Percentiles rank a stretch among this genome's conserved stretches.
Evolutionary conservation across 2,888 invertebrate genomes (phyloP).

Genomic region (Eupithecia vulgata): DNA sequence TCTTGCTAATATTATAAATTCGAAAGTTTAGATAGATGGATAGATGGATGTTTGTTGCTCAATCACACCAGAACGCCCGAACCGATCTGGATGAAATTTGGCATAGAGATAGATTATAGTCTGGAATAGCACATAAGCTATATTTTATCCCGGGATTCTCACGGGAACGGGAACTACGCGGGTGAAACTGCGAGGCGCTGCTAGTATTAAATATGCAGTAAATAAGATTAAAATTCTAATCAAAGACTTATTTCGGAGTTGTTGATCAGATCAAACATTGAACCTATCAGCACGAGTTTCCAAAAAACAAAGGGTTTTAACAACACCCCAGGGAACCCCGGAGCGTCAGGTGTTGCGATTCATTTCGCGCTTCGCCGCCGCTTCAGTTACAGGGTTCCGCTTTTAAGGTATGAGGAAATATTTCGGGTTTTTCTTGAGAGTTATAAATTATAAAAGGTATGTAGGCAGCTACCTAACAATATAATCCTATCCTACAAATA

Average conservation of each 20-base stretch:
- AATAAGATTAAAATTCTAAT: neutral
- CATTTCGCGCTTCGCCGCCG: slow-evolving; percentile 47
- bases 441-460: slow-evolving; percentile 2
- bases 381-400: slow-evolving; percentile 52
- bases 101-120: no score
- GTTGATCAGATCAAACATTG: neutral
- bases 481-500: neutral
- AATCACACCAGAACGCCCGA: no score
- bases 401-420: slow-evolving; percentile 45
- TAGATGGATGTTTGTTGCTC: no score
- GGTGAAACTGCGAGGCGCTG: no score
- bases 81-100: no score
- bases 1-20: no score
- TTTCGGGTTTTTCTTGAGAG: slow-evolving; percentile 10
- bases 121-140: no score
- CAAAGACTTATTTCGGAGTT: neutral
- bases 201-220: no score
- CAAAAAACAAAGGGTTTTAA: slow-evolving; percentile 4
- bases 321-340: slow-evolving; percentile 24
- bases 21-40: no score
- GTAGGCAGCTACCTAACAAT: neutral
- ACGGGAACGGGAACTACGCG: no score
- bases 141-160: no score
- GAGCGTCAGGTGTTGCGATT: slow-evolving; percentile 44
- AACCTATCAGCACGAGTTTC: neutral